Evolutionary conservation across 64 coral and sea anemone genomes (phyloP).

Genomic region (Astreopora myriophthalma): DNA sequence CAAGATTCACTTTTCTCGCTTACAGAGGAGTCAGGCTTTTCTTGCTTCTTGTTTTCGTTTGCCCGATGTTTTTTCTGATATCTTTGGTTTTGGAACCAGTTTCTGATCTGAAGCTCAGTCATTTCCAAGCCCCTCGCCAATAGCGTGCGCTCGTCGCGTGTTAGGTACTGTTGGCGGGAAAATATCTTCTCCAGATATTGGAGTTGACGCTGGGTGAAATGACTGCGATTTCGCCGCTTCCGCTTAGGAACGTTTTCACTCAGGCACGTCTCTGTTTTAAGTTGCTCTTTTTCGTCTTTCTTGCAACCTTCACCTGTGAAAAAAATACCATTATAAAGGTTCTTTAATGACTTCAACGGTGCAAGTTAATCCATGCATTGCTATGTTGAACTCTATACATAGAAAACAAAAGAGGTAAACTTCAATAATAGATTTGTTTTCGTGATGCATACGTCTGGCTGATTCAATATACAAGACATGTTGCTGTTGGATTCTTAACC

Average conservation of each 20-base stretch:
- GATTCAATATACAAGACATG: slow-evolving; percentile 12
- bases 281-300: not conserved
- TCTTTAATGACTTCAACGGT: not conserved
- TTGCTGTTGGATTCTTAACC: not conserved
- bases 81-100: slow-evolving; percentile 96
- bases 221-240: slow-evolving; percentile 89
- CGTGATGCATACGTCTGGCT: slow-evolving; percentile 1
- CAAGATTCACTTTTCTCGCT: not conserved
- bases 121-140: slow-evolving; percentile 86
- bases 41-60: slow-evolving; percentile 17
- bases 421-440: slow-evolving; percentile 27
- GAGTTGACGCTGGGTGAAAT: slow-evolving; percentile 91
- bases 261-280: not conserved
- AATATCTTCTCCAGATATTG: slow-evolving; percentile 91
- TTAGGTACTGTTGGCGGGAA: slow-evolving; percentile 90
- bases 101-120: slow-evolving; percentile 94
- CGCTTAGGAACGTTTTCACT: slow-evolving; percentile 18
- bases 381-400: not conserved
- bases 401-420: not conserved
- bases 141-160: slow-evolving; percentile 86
- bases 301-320: not conserved
- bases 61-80: slow-evolving; percentile 88
- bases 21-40: not conserved
- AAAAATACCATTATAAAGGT: not conserved
- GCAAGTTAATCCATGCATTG: not conserved